phyloP scores from a whole-genome alignment of 2,113 vertebrate species.

The Copsychus sechellarum region DNA sequence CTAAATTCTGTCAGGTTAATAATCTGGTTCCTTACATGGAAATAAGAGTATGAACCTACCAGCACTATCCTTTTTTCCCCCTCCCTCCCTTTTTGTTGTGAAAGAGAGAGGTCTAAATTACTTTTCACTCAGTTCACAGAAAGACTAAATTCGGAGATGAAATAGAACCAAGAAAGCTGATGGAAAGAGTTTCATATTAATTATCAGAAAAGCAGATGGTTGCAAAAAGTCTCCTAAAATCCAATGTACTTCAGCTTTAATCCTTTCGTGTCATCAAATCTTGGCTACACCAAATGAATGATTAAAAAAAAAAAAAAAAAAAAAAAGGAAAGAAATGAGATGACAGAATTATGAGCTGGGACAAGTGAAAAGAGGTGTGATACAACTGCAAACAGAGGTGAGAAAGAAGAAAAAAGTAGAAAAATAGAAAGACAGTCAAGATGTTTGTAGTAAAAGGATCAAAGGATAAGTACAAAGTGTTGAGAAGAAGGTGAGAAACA shows the following conservation, averaged over 20 bases:
- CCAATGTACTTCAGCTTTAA: background rate
- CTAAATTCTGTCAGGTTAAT: background rate
- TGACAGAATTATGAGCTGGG: background rate
- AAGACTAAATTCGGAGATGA: background rate
- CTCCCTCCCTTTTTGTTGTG: background rate
- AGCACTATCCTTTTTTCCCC: background rate
- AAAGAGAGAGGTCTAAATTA: background rate
- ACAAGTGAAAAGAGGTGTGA: background rate
- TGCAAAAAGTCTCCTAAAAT: slow-evolving; percentile 38
- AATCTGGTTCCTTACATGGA: background rate
- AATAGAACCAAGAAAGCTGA: background rate
- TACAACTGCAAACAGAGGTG: background rate
- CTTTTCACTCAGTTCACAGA: background rate
- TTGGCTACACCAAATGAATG: background rate
- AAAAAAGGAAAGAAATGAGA: background rate
- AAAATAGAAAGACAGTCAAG: background rate
- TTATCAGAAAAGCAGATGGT: slow-evolving; percentile 40
- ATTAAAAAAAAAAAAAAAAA: background rate
- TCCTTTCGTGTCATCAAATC: background rate
- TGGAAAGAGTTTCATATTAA: slow-evolving; percentile 46
- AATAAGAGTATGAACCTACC: background rate
- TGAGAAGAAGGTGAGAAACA: background rate
- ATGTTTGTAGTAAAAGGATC: background rate
- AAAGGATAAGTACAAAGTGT: background rate
- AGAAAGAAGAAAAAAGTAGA: background rate